Conservation (phyloP, 2,888 invertebrate species). For the Synanthedon tipuliformis region DNA sequence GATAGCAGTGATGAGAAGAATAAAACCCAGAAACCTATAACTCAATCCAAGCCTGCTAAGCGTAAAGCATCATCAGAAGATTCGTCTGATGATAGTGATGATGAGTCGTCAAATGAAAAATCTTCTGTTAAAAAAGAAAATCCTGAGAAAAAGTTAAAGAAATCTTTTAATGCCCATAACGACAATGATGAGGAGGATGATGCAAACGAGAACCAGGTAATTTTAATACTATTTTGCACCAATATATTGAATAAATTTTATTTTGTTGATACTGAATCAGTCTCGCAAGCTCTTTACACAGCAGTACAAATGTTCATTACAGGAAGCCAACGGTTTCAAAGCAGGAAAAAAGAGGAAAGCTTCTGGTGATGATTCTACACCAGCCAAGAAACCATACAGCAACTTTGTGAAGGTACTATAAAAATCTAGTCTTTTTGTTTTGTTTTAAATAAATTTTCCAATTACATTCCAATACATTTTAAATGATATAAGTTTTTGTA, state of each 20-base stretch:
- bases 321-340: constrained; percentile 25
- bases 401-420: constrained; percentile 77
- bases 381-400: constrained; percentile 71
- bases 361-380: constrained; percentile 39
- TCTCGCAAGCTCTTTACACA: too few relatives aligned
- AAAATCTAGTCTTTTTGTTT: not conserved
- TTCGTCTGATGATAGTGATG: constrained; percentile 26
- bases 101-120: constrained; percentile 23
- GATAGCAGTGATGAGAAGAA: constrained; percentile 35
- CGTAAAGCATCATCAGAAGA: constrained; percentile 10
- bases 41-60: constrained; percentile 14
- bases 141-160: too few relatives aligned
- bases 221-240: not conserved
- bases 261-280: too few relatives aligned
- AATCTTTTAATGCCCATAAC: too few relatives aligned
- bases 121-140: constrained; percentile 5
- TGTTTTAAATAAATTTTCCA: too few relatives aligned
- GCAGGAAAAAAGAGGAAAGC: constrained; percentile 55
- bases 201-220: not conserved
- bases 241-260: too few relatives aligned
- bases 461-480: too few relatives aligned
- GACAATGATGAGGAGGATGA: too few relatives aligned
- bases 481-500: too few relatives aligned
- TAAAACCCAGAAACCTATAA: constrained; percentile 11
- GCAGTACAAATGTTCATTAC: not conserved